These are phyloP conservation scores for Channallabes apus DNA, from an alignment of 2,797 vertebrate genomes.

Conservation along the genomic window DNA sequence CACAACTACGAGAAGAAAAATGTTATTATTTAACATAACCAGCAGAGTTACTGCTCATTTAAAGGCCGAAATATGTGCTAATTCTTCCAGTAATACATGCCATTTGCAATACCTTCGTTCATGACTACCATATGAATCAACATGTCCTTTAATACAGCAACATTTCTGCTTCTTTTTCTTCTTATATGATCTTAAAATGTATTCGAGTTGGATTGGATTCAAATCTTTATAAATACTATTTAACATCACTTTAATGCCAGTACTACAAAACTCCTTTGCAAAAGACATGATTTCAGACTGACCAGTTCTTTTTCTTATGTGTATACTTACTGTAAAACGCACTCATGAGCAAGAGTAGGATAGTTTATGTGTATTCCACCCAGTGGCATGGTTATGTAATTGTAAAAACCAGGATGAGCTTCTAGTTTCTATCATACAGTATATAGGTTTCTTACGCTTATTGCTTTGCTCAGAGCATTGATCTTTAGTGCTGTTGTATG, in stretches of 20 bases:
- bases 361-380: background rate
- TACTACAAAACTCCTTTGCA: background rate
- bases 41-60: too few relatives aligned
- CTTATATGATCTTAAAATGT: background rate
- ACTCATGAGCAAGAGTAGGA: background rate
- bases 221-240: too few relatives aligned
- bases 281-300: background rate
- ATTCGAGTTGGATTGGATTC: background rate
- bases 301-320: background rate
- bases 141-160: background rate
- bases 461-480: background rate
- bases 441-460: background rate
- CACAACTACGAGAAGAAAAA: background rate
- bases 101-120: background rate
- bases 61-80: background rate
- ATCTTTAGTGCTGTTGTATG: background rate
- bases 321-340: background rate
- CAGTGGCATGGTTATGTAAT: background rate
- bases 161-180: background rate
- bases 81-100: background rate
- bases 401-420: background rate
- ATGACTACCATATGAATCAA: background rate
- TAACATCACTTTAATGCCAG: background rate
- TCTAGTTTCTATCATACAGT: background rate
- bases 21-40: background rate